A percentile compares a stretch with the other conserved stretches of the same genome.
phyloP scores from a whole-genome alignment of 2,797 vertebrate species.

The Tragelaphus eurycerus region DNA sequence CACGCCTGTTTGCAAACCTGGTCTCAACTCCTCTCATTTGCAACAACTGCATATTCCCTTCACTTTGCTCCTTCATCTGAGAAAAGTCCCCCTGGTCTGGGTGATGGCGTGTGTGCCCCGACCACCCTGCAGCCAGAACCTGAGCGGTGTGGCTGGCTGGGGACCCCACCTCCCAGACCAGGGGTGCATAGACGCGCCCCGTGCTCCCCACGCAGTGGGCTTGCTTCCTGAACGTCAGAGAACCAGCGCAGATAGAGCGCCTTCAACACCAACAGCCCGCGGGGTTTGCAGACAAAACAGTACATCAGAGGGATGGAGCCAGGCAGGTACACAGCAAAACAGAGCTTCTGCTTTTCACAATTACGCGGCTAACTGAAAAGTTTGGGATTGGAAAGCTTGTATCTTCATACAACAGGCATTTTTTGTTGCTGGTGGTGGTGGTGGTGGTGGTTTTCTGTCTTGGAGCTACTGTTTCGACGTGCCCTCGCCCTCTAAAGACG shows the following conservation, averaged over 20 bases:
- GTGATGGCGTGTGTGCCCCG: accelerated
- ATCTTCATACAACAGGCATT: background rate
- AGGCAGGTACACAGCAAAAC: background rate
- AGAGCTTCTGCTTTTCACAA: background rate
- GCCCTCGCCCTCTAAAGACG: background rate
- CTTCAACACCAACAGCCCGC: too few species aligned
- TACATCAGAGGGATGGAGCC: background rate
- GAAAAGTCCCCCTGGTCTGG: background rate
- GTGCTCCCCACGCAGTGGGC: accelerated
- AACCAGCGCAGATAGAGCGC: background rate
- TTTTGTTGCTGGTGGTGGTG: background rate
- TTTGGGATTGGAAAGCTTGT: background rate
- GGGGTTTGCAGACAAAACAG: background rate
- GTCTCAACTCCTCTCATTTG: background rate
- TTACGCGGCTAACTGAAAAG: background rate
- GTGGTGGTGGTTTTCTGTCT: background rate
- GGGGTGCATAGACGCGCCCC: background rate
- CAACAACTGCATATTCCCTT: background rate
- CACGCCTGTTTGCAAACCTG: background rate
- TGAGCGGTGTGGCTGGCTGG: background rate
- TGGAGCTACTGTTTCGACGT: background rate
- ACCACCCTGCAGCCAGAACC: background rate
- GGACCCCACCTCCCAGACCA: background rate
- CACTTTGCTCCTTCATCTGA: background rate
- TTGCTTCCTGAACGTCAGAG: background rate